Evolutionary conservation across 1,140 invertebrate genomes (phyloP), one percentile per base, ranked within the genome.

Genomic region (Antheraea pernyi): DNA sequence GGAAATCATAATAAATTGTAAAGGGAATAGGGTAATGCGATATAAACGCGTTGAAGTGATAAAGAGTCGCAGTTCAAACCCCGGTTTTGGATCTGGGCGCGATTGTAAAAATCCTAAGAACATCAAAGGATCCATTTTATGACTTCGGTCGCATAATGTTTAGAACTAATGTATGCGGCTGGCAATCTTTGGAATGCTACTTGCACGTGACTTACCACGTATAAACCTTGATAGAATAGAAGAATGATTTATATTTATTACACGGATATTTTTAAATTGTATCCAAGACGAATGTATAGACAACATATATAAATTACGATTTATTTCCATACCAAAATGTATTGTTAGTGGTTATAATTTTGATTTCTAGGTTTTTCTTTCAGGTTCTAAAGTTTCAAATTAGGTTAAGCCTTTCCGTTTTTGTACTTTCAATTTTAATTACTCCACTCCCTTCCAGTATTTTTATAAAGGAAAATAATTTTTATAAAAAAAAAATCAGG

Each of bases 61-160:
- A 82, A 80, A 83, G 74, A 79, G 75, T 65, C 59, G 19, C 42
- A 68, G 73, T 71, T 75, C 61, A 70, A 61, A 74, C 68, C 66
- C 70, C 68, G 19, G 71, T 73, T 71, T 70, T 73, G 79, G 75
- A 84, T 81, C 75, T 74, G 71, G 65, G 67, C 37, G 75, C 76
- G 81, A 76, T 80, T 76, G 77, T 76, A 81, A 78, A 82, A 84
- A 87, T 88, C 84, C 85, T 74, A 70, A 42, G 76, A 71, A 83
- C 76, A 77, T 77, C 73, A 76, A 78, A 75, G 82, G 85, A 86
- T 86, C 60, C 65, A 59, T 80, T 89, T 87, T 89, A 89, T 89
- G 74, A 82, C 81, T 65, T 72, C 71, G 68, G 65, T 69, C 69
- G 81, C 76, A 86, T 88, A 87, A 88, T 86, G 77, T 77, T 65